Base-by-base conservation (phyloP, 2,113 vertebrate species). In the Orientallactaga bullata region DNA sequence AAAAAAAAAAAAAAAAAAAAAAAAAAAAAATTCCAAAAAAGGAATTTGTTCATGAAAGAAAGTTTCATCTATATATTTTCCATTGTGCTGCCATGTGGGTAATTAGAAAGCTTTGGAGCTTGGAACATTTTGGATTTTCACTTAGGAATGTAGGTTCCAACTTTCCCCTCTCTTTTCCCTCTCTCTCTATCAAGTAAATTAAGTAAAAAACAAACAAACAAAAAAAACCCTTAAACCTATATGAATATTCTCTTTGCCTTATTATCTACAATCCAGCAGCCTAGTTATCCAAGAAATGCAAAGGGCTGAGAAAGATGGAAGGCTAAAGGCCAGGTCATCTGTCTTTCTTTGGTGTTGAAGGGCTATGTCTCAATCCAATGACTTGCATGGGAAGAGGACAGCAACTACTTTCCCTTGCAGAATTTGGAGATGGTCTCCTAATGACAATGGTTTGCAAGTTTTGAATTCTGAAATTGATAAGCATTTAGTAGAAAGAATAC, bases 231-330 rank as follows among this genome's bases (percentile, higher is more conserved):
- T 60, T 60, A 88, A 90, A 85, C n/a, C 47, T 24, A 73, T 5
- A 16, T 58, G 23, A 76, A 68, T 79, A 11, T 77, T 72, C 28
- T 83, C 37, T 88, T 86, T 60, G 24, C 78, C 77, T 91, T 68
- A 87, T 60, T 60, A 86, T 68, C 76, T 63, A 47, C 61, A 88
- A 86, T 89, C 30, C 91, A 96, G 91, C 42, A 74, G 68, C 35
- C 42, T 13, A 84, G 66, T 91, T 84, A 86, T 32, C 66, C 35
- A 73, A 90, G 63, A 93, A 87, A 94, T 18, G 83, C 61, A 60
- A 89, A 85, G 26, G 24, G n/a, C 72, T 72, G 23, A 90, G 85
- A 81, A 58, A 93, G 39, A 91, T 32, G 37, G 88, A 91, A 91
- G 68, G 80, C 72, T n/a, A 87, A 83, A 77, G 42, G 55, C 71